A percentile compares a stretch with the other conserved stretches of the same genome.
Evolutionary conservation across 1,140 invertebrate species (phyloP).

Genomic region (Aradophagus sp.): DNA sequence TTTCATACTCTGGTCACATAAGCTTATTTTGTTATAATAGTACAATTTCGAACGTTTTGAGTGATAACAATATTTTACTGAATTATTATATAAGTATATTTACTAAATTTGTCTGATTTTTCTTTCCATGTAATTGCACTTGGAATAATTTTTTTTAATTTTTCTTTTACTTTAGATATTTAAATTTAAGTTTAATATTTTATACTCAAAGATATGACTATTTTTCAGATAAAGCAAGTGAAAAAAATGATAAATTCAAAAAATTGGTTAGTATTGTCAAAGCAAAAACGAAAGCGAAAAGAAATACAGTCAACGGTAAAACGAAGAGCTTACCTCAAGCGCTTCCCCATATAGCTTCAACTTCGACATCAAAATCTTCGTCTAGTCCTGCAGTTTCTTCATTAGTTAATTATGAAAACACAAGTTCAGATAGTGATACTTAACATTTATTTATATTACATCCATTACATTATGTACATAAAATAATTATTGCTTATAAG

Average conservation of each 20-base stretch:
- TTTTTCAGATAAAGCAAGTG: slow-evolving; percentile 58
- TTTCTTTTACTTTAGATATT: too few relatives aligned
- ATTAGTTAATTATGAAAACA: slow-evolving; percentile 70
- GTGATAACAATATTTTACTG: too few relatives aligned
- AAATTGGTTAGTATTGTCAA: slow-evolving; percentile 63
- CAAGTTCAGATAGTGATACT: slow-evolving; percentile 69
- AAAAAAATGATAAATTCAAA: slow-evolving; percentile 56
- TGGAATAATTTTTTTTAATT: too few relatives aligned
- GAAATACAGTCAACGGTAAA: slow-evolving; percentile 21
- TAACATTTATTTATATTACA: slow-evolving; percentile 54
- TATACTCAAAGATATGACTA: too few relatives aligned
- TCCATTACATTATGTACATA: slow-evolving; percentile 45
- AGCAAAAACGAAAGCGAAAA: slow-evolving; percentile 56
- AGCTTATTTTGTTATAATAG: too few relatives aligned
- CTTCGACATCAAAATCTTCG: slow-evolving; percentile 18
- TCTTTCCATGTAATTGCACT: too few relatives aligned
- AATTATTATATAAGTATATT: too few relatives aligned
- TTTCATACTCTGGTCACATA: too few relatives aligned
- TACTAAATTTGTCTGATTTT: too few relatives aligned
- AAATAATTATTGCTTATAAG: slow-evolving; percentile 34
- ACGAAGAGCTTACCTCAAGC: slow-evolving; percentile 18
- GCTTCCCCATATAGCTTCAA: slow-evolving; percentile 44
- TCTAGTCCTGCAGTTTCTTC: slow-evolving; percentile 39
- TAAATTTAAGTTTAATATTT: too few relatives aligned
- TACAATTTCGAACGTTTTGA: too few relatives aligned